These are phyloP conservation scores for Zaprionus lachaisei DNA, from an alignment of 1,140 invertebrate genomes.

Conservation along the genomic window DNA sequence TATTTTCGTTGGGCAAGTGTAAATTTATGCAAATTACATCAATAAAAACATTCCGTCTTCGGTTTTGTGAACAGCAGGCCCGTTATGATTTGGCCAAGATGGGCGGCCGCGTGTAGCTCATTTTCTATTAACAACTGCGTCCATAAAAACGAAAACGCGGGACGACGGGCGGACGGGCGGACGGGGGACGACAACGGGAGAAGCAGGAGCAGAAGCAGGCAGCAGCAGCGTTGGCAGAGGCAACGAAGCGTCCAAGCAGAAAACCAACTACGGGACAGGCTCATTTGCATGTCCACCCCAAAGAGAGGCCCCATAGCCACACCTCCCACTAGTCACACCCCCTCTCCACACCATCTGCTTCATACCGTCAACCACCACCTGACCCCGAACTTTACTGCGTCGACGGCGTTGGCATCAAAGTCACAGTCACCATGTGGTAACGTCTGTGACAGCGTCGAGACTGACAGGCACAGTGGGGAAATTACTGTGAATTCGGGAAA, in stretches of 20 bases:
- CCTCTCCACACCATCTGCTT: not conserved
- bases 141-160: slow-evolving; percentile 71
- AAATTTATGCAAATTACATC: slow-evolving; percentile 82
- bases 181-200: not conserved
- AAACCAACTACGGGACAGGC: slow-evolving; percentile 80
- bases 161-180: slow-evolving; percentile 40
- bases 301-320: not conserved
- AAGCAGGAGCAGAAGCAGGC: not conserved
- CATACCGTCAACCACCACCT: not conserved
- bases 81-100: slow-evolving; percentile 79
- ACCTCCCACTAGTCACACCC: not conserved
- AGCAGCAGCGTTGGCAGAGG: slow-evolving; percentile 51
- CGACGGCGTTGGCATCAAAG: slow-evolving; percentile 61
- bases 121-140: slow-evolving; percentile 82
- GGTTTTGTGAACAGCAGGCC: slow-evolving; percentile 51
- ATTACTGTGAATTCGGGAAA: not conserved
- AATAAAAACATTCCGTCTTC: slow-evolving; percentile 80
- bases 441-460: slow-evolving; percentile 73
- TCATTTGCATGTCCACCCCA: slow-evolving; percentile 71
- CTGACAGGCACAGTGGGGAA: slow-evolving; percentile 59
- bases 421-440: slow-evolving; percentile 80
- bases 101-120: slow-evolving; percentile 75
- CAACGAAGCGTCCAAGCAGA: slow-evolving; percentile 80
- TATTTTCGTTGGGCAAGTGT: slow-evolving; percentile 61
- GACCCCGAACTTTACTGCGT: slow-evolving; percentile 31